These are phyloP conservation scores for Antitype chi DNA, from an alignment of 2,888 invertebrate genomes.

Conservation along the genomic window DNA sequence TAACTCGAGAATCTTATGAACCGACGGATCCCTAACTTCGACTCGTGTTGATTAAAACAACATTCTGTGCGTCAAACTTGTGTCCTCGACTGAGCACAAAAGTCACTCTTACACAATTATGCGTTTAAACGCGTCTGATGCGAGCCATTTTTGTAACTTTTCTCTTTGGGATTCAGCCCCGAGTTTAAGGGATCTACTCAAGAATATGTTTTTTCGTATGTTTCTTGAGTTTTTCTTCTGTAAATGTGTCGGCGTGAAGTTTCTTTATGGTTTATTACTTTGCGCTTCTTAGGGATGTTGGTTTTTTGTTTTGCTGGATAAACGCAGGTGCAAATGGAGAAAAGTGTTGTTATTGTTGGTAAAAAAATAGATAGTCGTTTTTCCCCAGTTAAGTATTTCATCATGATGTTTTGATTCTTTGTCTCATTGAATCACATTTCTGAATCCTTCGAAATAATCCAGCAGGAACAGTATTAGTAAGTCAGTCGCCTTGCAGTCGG, in stretches of 20 bases:
- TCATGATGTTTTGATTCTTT: not conserved
- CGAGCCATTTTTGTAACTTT: constrained; percentile 67
- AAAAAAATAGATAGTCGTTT: not conserved
- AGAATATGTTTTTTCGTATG: constrained; percentile 56
- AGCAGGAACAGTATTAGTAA: not conserved
- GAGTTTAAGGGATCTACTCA: constrained; percentile 59
- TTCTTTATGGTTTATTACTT: constrained; percentile 63
- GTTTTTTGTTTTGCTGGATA: constrained; percentile 38
- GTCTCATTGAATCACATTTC: not conserved
- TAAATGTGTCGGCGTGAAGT: constrained; percentile 50
- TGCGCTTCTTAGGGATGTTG: constrained; percentile 33
- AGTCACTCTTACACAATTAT: constrained; percentile 71
- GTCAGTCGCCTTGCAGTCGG: too few relatives aligned
- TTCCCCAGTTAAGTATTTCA: not conserved
- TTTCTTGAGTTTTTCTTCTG: constrained; percentile 57
- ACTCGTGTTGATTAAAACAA: constrained; percentile 82
- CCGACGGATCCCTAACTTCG: constrained; percentile 60
- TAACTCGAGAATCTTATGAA: constrained; percentile 42
- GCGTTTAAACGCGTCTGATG: constrained; percentile 72
- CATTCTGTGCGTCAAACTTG: constrained; percentile 69
- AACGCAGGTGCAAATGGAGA: not conserved
- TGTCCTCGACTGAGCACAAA: constrained; percentile 64
- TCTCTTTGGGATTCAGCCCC: constrained; percentile 53
- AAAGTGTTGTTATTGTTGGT: not conserved
- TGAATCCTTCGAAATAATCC: not conserved